Evolutionary conservation across 2,888 invertebrate genomes (phyloP), one percentile per base, ranked within the genome.

Genomic region (Nowickia ferox): DNA sequence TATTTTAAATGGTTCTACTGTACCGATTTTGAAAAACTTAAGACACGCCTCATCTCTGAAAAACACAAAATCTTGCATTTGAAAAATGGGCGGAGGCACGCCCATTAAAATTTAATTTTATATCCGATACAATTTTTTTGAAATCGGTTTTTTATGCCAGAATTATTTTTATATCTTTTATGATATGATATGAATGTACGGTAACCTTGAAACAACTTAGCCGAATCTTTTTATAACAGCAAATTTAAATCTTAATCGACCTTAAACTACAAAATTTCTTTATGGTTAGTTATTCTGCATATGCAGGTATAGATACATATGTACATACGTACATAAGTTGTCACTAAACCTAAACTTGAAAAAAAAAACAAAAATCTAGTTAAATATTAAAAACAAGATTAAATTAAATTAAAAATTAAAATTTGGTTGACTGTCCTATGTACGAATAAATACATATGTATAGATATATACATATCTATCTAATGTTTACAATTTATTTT

Each of bases 221-320:
- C 1, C 1, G 57, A 55, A 30, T 30, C 19, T 22, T 46, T 63
- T 46, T 69, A 9, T 30, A 38, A 30, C 30, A 30, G 30, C 30
- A 30, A 30, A 51, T 63, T 53, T 53, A 48, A 63, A 44, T 65
- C 75, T 65, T 46, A 75, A 44, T 22, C 79, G 84, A 79, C 79
- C 79, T 84, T 80, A 65, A 80, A 65, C 65, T 38, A 30, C 2
- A 30, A 30, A 68, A 80, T 76, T 76, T 76, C 44, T 15, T 17
- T n/a, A 4, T 30, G 30, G 3, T 30, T 30, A 30, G 30, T 13
- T 40, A 17, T 11, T 13, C 9, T 46, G 13, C 30, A 57, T 11
- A 17, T 13, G 15, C 38, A 57, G 2, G 19, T 30, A 51, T 42
- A n/a, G 9, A 15, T 38, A 68, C n/a, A 46, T 53, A 68, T 19